Percentiles rank a stretch among this genome's conserved stretches.
phyloP scores from a whole-genome alignment of 2,113 vertebrate genomes.

The Callionymus lyra region DNA sequence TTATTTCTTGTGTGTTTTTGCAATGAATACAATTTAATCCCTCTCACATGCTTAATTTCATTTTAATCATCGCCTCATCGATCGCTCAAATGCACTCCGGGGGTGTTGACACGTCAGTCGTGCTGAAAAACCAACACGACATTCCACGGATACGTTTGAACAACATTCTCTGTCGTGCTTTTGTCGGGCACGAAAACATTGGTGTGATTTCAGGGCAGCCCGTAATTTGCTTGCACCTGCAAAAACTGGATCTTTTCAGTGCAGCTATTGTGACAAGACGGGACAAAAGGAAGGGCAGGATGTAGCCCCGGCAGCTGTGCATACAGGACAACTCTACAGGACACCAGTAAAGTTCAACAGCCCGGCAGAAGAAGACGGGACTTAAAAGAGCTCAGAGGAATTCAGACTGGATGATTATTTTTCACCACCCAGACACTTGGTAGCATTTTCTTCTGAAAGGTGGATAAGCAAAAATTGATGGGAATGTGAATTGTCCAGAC shows the following conservation, averaged over 20 bases:
- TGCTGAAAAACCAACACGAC: too few species aligned
- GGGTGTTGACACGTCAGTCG: too few species aligned
- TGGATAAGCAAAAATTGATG: background rate
- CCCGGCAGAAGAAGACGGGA: constrained; percentile 28
- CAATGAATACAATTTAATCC: too few species aligned
- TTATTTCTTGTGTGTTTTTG: too few species aligned
- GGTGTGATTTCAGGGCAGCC: constrained; percentile 16
- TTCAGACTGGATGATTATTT: constrained; percentile 26
- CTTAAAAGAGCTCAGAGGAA: constrained; percentile 24
- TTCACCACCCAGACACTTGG: constrained; percentile 7
- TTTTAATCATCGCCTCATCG: too few species aligned
- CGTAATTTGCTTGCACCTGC: constrained; percentile 54
- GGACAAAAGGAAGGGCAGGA: constrained; percentile 42
- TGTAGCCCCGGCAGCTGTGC: constrained; percentile 61
- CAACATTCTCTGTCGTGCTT: too few species aligned
- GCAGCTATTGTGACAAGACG: constrained; percentile 50
- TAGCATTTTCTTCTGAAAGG: constrained; percentile 4
- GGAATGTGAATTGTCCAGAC: constrained; percentile 1
- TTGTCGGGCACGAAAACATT: too few species aligned
- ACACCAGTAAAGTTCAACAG: constrained; percentile 52
- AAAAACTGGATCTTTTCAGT: constrained; percentile 38
- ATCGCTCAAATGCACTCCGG: too few species aligned
- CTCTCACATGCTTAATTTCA: too few species aligned
- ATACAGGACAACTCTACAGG: constrained; percentile 54
- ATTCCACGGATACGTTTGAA: too few species aligned